Percentiles rank a stretch among this genome's conserved stretches.
These are phyloP conservation scores for Epizoanthus illoricatus DNA, from an alignment of 92 coral and sea anemone species.

Conservation along the genomic window DNA sequence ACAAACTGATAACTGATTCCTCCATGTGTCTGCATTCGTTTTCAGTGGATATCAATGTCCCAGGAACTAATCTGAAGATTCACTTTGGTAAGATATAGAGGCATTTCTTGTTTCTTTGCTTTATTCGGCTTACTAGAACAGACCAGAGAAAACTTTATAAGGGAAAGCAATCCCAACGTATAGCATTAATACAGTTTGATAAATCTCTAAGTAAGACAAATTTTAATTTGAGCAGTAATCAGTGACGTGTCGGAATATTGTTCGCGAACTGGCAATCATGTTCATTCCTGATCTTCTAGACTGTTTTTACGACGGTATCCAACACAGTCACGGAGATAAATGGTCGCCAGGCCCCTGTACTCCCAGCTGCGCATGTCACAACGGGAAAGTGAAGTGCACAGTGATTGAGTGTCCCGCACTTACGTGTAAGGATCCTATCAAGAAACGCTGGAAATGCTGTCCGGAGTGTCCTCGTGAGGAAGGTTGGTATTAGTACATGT, in stretches of 20 bases:
- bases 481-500: constrained; percentile 58
- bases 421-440: constrained; percentile 76
- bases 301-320: constrained; percentile 92
- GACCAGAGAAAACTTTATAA: neutral
- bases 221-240: neutral
- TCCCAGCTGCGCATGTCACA: constrained; percentile 91
- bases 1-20: neutral
- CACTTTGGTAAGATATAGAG: constrained; percentile 9
- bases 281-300: constrained; percentile 27
- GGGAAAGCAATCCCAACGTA: neutral
- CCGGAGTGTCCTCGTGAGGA: constrained; percentile 89
- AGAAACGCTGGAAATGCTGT: constrained; percentile 97
- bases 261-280: neutral
- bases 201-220: neutral
- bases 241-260: neutral
- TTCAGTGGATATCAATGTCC: constrained; percentile 22
- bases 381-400: constrained; percentile 96
- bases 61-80: constrained; percentile 7
- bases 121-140: no score
- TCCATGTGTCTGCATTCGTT: neutral
- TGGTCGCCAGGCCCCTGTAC: constrained; percentile 99
- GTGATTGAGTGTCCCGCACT: constrained; percentile 96
- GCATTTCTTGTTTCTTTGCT: no score
- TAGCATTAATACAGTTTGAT: no score
- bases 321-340: constrained; percentile 86